phyloP scores from a whole-genome alignment of 2,888 invertebrate species.

The Clunio marinus region DNA sequence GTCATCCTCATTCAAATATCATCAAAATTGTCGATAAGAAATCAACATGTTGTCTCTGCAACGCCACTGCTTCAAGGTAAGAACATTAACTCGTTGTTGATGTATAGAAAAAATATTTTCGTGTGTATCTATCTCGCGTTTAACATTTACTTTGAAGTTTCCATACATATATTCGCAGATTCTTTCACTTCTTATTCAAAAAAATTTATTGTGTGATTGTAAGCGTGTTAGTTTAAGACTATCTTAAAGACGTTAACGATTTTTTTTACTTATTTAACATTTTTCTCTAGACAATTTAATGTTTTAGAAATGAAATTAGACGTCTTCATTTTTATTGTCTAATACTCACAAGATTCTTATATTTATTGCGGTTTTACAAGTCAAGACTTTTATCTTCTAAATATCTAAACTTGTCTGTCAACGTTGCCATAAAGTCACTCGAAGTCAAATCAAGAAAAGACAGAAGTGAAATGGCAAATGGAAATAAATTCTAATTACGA shows the following conservation, averaged over 20 bases:
- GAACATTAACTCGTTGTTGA: neutral
- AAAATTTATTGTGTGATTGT: neutral
- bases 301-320: neutral
- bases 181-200: neutral
- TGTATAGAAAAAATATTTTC: too few relatives aligned
- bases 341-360: neutral
- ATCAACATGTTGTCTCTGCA: constrained; percentile 26
- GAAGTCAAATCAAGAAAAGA: neutral
- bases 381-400: neutral
- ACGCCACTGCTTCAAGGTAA: constrained; percentile 32
- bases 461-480: neutral
- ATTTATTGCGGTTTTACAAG: neutral
- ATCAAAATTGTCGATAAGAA: constrained; percentile 5
- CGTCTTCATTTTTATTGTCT: neutral
- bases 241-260: neutral
- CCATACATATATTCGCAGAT: too few relatives aligned
- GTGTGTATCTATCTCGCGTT: too few relatives aligned
- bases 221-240: neutral
- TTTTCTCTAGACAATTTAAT: neutral
- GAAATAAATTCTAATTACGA: neutral
- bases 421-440: neutral
- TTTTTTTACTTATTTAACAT: neutral
- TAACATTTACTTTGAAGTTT: too few relatives aligned
- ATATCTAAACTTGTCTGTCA: neutral
- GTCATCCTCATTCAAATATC: constrained; percentile 36